A percentile compares a stretch with the other conserved stretches of the same genome.
phyloP scores from a whole-genome alignment of 2,797 vertebrate species.

The Capromys pilorides region DNA sequence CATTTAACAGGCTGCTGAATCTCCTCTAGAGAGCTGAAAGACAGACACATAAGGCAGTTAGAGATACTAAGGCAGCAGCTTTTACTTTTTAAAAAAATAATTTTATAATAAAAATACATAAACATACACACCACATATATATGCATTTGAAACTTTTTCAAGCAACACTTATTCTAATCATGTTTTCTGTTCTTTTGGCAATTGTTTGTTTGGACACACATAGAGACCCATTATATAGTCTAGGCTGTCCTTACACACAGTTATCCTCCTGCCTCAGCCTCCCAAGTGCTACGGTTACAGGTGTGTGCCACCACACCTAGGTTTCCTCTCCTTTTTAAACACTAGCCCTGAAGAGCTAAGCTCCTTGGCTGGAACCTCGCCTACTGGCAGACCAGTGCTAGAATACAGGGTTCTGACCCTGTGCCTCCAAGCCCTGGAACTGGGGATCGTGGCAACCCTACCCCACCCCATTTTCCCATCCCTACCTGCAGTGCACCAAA shows the following conservation, averaged over 20 bases:
- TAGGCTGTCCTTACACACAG: neutral
- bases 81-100: conserved; percentile 35
- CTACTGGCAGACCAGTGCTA: neutral
- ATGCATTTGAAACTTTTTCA: conserved; percentile 38
- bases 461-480: too few species aligned
- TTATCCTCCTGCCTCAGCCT: neutral
- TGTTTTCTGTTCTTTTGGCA: conserved; percentile 2
- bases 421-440: neutral
- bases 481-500: neutral
- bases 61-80: neutral
- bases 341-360: conserved; percentile 2
- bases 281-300: neutral
- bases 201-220: neutral
- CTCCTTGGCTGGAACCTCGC: neutral
- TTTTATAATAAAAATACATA: conserved; percentile 33
- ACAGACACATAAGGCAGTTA: neutral
- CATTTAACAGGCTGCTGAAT: conserved; percentile 17
- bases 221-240: neutral
- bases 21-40: conserved; percentile 8
- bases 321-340: neutral
- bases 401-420: neutral
- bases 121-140: neutral
- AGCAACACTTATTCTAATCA: conserved; percentile 31
- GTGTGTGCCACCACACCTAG: neutral
- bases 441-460: neutral